These are phyloP conservation scores for Molanna angustata DNA, from an alignment of 2,888 invertebrate genomes.

Conservation along the genomic window DNA sequence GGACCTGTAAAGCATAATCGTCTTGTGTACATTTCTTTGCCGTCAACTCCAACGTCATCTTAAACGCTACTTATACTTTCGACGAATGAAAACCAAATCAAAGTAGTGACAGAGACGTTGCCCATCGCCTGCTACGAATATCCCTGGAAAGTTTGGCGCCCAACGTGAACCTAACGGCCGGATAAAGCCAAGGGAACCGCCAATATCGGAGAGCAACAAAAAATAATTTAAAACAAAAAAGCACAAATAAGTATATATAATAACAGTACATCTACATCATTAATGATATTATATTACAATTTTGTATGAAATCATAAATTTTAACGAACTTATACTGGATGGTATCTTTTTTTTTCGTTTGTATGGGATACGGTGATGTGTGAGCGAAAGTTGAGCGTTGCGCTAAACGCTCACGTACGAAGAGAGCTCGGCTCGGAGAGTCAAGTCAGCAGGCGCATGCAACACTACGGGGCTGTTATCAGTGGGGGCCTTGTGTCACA, in stretches of 20 bases:
- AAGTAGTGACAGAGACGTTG: slow-evolving; percentile 35
- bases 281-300: too few species aligned
- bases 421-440: slow-evolving; percentile 22
- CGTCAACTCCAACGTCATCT: slow-evolving; percentile 4
- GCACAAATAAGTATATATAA: neutral
- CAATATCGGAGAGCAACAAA: slow-evolving; percentile 13
- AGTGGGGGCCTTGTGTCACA: slow-evolving; percentile 18
- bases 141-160: slow-evolving; percentile 35
- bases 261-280: too few species aligned
- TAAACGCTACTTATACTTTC: slow-evolving; percentile 11
- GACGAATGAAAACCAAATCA: slow-evolving; percentile 35
- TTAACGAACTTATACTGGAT: too few species aligned
- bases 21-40: slow-evolving; percentile 37
- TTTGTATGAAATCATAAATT: too few species aligned
- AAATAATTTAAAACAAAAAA: slow-evolving; percentile 11
- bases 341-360: too few species aligned
- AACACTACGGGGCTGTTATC: slow-evolving; percentile 25
- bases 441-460: slow-evolving; percentile 31
- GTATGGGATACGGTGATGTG: too few species aligned
- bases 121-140: slow-evolving; percentile 31
- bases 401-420: slow-evolving; percentile 33
- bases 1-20: slow-evolving; percentile 75
- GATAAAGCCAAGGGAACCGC: slow-evolving; percentile 40
- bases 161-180: slow-evolving; percentile 39
- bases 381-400: slow-evolving; percentile 34